Conservation (phyloP, 2,113 vertebrate species). For the Percina caprodes region DNA sequence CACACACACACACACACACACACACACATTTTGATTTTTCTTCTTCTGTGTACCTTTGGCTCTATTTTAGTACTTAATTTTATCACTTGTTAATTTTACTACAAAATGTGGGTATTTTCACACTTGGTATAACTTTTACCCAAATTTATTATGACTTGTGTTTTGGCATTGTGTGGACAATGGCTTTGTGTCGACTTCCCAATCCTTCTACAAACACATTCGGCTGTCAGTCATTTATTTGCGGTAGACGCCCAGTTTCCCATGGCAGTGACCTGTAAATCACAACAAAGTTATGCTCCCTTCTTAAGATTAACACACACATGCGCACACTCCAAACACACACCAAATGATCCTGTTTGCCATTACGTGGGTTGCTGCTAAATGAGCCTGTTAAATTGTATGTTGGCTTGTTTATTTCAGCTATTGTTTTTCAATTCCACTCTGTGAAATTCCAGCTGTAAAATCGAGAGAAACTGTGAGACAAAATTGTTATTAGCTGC, state of each 20-base stretch:
- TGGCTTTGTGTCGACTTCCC: slow-evolving; percentile 7
- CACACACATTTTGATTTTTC: neutral
- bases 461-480: neutral
- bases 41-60: neutral
- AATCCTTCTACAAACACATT: slow-evolving; percentile 55
- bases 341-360: neutral
- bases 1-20: neutral
- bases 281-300: slow-evolving; percentile 21
- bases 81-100: neutral
- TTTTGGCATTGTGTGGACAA: neutral
- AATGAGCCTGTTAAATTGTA: neutral
- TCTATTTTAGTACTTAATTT: neutral
- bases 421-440: slow-evolving; percentile 10
- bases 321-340: neutral
- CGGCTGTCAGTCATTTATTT: slow-evolving; percentile 58
- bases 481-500: neutral
- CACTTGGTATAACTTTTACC: neutral
- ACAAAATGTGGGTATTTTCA: slow-evolving; percentile 9
- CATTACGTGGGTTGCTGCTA: neutral
- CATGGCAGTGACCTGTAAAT: slow-evolving; percentile 47
- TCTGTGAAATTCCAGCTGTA: neutral
- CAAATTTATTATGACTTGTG: neutral
- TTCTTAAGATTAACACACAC: slow-evolving; percentile 7
- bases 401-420: neutral
- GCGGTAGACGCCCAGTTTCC: slow-evolving; percentile 58